Base-by-base conservation (phyloP, 1,140 invertebrate genomes). In the Hirudo medicinalis region DNA sequence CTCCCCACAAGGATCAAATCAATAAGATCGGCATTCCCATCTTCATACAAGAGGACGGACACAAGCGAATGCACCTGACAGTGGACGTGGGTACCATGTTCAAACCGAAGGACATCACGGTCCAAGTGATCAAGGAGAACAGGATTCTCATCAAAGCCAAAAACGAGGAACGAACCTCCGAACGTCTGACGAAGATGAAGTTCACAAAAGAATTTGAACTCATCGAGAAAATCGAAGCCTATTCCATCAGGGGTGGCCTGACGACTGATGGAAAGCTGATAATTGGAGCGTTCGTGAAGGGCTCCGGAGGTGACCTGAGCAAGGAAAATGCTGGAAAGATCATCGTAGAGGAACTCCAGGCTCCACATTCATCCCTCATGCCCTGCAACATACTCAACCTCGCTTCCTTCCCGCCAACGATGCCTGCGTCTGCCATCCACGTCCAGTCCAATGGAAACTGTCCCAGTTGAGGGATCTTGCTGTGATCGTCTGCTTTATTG, bases 111-210 rank as follows among this genome's bases (percentile, higher is more conserved):
- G 73, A 74, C 22, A 66, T 74, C 13, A 74, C 73, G 20, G 69
- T 74, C 20, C 70, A 72, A 40, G 67, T 74, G 5, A 71, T 74
- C 49, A 74, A 74, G 70, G 73, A 74, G n/a, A 74, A 74, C 54
- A 29, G 70, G 29, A 74, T 74, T 15, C 70, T 66, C 27, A 70
- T 74, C 27, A 74, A 74, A 40, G 73, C 73, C 32, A 74, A 74
- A 54, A 36, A 74, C 67, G 73, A 74, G 54, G 70, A 71, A 54
- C 55, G 70, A 25, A 74, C 73, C 20, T 74, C 73, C 0, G 73
- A 74, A 43, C 57, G 70, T 0, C 49, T 74, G 15, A 66, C 63
- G 22, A 74, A 74, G 67, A 67, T 67, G 69, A 74, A 74, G 54
- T 74, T 54, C 54, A 71, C 40, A n/a, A 63, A 68, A 25, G 73